Base-by-base conservation (phyloP, 2,888 invertebrate species). In the Rosalia funebris region DNA sequence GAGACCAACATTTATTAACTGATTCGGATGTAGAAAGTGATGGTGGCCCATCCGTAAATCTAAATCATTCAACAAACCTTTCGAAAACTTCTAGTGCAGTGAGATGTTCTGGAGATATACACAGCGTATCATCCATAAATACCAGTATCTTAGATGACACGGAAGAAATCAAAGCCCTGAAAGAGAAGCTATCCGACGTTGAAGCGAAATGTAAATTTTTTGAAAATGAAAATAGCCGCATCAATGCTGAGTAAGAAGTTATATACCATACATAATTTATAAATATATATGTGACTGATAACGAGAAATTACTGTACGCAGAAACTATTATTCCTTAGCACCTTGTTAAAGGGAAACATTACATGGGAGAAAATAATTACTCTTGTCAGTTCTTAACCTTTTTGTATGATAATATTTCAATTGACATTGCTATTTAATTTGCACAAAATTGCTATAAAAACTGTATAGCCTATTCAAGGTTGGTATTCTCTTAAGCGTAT, bases 141-240 rank as follows among this genome's bases (percentile, higher is more conserved):
- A 71, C 72, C 4, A 71, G 70, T 44, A 71, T 71, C 31, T 52
- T 71, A 47, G 71, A 72, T 37, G 63, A 63, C 11, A 69, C 60
- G 3, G 71, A 70, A 32, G 69, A 72, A 57, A 53, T 71, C 4
- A 74, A 70, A 57, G 19, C 50, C 5, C 45, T 76, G 2, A 74
- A 72, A 59, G 53, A 62, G 15, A 68, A 72, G 65, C 56, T 74
- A 25, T 63, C 63, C 17, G 70, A 73, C 20, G 48, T 61, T 1
- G 74, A 75, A 53, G 60, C 62, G 5, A 70, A 63, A 58, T 70
- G 67, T 31, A 69, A 71, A 61, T 60, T 60, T 46, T 56, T 75
- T 34, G 67, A 70, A 58, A 60, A 58, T n/a, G 73, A 75, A 62
- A 71, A 75, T 47, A 68, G 75, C 47, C 66, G 66, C 45, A 63